Evolutionary conservation across 2,797 vertebrate species (phyloP).

Genomic region (Enteromius afrohamiltoni): DNA sequence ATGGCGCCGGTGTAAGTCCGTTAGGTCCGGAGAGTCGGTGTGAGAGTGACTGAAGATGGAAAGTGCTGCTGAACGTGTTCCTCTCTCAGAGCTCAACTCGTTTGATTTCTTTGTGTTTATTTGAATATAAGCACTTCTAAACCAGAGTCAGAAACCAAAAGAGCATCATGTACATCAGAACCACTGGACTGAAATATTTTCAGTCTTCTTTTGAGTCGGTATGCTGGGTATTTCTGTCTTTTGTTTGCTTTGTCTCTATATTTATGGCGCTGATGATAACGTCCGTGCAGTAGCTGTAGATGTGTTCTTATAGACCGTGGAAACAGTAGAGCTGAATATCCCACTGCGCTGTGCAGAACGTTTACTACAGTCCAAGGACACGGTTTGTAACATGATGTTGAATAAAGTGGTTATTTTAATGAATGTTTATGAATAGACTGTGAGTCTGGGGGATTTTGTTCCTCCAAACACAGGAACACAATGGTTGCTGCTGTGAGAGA

Average conservation of each 20-base stretch:
- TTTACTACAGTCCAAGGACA: slow-evolving; percentile 2
- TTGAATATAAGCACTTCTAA: background rate
- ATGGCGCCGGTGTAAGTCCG: background rate
- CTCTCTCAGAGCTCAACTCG: background rate
- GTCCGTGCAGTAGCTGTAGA: background rate
- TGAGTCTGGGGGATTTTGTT: background rate
- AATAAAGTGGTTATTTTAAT: background rate
- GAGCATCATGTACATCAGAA: too few species aligned
- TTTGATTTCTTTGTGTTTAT: background rate
- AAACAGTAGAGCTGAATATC: background rate
- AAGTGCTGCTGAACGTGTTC: slow-evolving; percentile 1
- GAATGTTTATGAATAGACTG: background rate
- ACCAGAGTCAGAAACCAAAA: background rate
- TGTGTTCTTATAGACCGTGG: slow-evolving; percentile 12
- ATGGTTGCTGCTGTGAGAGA: background rate
- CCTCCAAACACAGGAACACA: background rate
- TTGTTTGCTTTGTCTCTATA: background rate
- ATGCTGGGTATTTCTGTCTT: background rate
- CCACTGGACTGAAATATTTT: background rate
- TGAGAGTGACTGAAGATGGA: slow-evolving; percentile 5
- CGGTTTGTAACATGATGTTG: slow-evolving; percentile 23
- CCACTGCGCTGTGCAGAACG: background rate
- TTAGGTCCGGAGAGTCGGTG: background rate
- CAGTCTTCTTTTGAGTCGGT: too few species aligned
- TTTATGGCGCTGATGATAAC: too few species aligned